Evolutionary conservation across 1,140 invertebrate genomes (phyloP).

Genomic region (Muscidifurax raptorellus): DNA sequence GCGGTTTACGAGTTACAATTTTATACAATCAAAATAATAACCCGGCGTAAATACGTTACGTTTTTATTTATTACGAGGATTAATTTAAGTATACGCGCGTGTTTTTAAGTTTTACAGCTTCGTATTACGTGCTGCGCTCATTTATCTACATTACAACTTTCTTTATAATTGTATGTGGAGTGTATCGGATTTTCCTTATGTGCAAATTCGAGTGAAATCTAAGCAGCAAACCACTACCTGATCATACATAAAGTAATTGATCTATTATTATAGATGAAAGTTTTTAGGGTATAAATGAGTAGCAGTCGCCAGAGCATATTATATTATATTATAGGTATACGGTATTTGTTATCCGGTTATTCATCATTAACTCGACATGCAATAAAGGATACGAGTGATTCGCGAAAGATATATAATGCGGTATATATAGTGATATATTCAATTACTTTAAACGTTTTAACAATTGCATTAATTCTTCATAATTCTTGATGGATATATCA

Average conservation of each 20-base stretch:
- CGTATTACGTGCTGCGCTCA: background rate
- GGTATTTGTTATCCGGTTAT: background rate
- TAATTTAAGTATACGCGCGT: background rate
- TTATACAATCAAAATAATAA: no score
- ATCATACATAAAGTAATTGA: slow-evolving; percentile 24
- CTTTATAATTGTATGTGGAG: slow-evolving; percentile 31
- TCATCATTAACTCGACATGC: background rate
- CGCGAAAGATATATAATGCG: no score
- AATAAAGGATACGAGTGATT: background rate
- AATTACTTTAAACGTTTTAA: background rate
- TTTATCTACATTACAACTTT: slow-evolving; percentile 29
- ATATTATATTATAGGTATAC: background rate
- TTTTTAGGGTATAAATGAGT: slow-evolving; percentile 4
- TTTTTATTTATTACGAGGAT: background rate
- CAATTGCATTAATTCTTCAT: background rate
- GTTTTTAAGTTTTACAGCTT: background rate
- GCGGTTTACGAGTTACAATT: no score
- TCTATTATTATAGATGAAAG: slow-evolving; percentile 39
- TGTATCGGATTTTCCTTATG: background rate
- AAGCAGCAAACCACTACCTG: background rate
- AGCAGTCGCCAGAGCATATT: background rate
- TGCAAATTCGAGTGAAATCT: slow-evolving; percentile 40
- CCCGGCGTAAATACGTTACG: background rate
- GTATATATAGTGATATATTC: no score
- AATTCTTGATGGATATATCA: background rate